Evolutionary conservation across 1,140 invertebrate species (phyloP), one percentile per base, ranked within the genome.

Genomic region (Bathynomus jamesi): DNA sequence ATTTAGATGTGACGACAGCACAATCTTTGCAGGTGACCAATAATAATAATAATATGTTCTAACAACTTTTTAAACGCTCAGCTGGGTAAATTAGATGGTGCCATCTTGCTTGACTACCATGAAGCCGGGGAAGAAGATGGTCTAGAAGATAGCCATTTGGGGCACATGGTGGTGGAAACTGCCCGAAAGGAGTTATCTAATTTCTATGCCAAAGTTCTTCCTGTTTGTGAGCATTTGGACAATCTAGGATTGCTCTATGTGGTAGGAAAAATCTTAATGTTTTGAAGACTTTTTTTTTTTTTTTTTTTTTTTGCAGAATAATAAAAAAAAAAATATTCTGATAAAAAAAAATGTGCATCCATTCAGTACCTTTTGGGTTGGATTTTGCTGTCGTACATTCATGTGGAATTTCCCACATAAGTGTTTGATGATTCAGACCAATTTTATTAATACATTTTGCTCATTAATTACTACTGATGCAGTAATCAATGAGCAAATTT

Each of bases 151-250:
- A 91, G 91, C 65, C 88, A 93, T 82, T 85, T 94, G 66, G 91
- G 92, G 31, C 91, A 93, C 81, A 90, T 94, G 46, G 90, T 94
- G 72, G 87, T 94, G 63, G 89, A 90, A 70, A 83, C 94, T 71
- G 92, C 92, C 28, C 85, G 87, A 81, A 92, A 93, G 90, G 92
- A 95, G 82, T 86, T 94, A 8, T 87, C 87, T 78, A 93, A 94
- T 85, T 95, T 94, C 85, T 92, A 91, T 79, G 89, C 89, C 80
- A 91, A 91, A 80, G 91, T 93, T 25, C 91, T 93, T 85, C 91
- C 92, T 0, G 92, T 94, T 5, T 91, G 90, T 0, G 91, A 94
- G 80, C 93, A 92, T 82, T 93, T 92, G 81, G 91, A 94, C 81
- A 91, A 93, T 81, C 89, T 88, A 79, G 89, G 89, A 78, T 90